Evolutionary conservation across 2,113 vertebrate species (phyloP).

Genomic region (Pardalotus punctatus): DNA sequence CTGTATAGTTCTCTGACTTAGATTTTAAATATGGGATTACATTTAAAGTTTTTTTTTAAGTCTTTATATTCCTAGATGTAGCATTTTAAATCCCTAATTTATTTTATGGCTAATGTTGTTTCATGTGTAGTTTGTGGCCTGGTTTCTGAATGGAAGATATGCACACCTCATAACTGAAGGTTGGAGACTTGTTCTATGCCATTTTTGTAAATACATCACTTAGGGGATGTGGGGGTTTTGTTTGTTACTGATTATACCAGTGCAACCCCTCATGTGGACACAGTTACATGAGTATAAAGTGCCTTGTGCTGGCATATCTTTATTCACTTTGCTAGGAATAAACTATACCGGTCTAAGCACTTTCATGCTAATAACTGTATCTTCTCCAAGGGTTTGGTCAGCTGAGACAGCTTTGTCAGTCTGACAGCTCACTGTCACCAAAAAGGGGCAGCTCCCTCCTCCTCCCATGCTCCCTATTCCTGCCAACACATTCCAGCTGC

Average conservation of each 20-base stretch:
- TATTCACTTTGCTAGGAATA: constrained; percentile 10
- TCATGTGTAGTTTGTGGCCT: not conserved
- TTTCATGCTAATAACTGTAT: constrained; percentile 3
- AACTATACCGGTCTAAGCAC: constrained; percentile 3
- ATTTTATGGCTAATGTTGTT: constrained; percentile 28
- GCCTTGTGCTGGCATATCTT: constrained; percentile 44
- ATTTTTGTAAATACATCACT: not conserved
- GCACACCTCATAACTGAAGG: not conserved
- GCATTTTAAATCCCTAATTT: constrained; percentile 45
- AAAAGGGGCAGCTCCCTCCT: not conserved
- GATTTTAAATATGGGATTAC: constrained; percentile 21
- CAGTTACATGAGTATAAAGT: constrained; percentile 33
- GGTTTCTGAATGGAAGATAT: not conserved
- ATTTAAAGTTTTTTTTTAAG: not conserved
- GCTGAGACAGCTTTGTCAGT: not conserved
- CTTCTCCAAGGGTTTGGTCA: constrained; percentile 7
- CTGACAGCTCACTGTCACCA: not conserved
- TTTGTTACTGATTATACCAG: not conserved
- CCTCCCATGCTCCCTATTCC: not conserved
- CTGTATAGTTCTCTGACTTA: constrained; percentile 22
- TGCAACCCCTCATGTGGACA: constrained; percentile 22
- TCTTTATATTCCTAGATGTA: constrained; percentile 35
- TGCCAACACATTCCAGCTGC: not conserved
- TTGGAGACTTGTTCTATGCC: not conserved
- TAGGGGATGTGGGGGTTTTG: not conserved